A percentile compares a stretch with the other conserved stretches of the same genome.
Evolutionary conservation across 2,113 vertebrate genomes (phyloP).

Genomic region (Equus quagga): DNA sequence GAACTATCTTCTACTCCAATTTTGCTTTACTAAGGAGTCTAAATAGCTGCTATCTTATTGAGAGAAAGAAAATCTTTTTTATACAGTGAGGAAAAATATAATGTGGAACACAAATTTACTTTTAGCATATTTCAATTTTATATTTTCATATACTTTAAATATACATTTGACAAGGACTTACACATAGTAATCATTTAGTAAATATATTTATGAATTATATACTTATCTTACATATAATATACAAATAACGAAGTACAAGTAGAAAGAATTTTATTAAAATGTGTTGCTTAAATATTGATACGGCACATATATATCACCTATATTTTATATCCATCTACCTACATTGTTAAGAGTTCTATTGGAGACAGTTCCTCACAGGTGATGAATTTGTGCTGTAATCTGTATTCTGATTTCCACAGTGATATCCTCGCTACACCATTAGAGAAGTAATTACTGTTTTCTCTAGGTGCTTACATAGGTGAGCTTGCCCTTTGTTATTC

Average conservation of each 20-base stretch:
- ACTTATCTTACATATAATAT: background rate
- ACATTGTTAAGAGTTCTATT: conserved; percentile 24
- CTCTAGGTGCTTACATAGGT: conserved; percentile 52
- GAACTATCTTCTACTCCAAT: background rate
- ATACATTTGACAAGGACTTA: background rate
- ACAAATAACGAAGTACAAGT: background rate
- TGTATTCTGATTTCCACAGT: conserved; percentile 48
- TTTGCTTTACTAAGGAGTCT: background rate
- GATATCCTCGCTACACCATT: background rate
- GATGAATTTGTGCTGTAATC: background rate
- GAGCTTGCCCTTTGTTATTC: conserved; percentile 68
- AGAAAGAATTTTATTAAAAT: conserved; percentile 48
- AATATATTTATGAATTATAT: conserved; percentile 22
- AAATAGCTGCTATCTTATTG: background rate
- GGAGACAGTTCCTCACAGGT: background rate
- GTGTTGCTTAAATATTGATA: background rate
- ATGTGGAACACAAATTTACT: background rate
- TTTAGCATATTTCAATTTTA: background rate
- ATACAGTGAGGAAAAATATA: background rate
- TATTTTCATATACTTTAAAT: conserved; percentile 23
- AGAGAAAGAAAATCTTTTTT: background rate
- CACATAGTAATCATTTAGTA: background rate
- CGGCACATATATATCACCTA: background rate
- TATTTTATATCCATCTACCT: conserved; percentile 13
- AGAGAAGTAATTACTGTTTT: conserved; percentile 67